phyloP scores from a whole-genome alignment of 2,797 vertebrate genomes.

The Eulemur mongoz region DNA sequence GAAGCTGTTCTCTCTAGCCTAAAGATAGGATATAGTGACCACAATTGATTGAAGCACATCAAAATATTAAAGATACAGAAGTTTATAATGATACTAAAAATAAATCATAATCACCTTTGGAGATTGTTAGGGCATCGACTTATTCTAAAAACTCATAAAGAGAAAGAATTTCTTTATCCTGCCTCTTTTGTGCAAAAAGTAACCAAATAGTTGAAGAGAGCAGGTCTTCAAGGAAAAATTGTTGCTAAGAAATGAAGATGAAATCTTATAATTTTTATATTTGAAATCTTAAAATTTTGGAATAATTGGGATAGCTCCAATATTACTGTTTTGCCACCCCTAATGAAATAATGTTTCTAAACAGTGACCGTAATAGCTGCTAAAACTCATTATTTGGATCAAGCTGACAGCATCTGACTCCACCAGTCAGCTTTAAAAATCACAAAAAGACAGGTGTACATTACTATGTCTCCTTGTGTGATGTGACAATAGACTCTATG shows the following conservation, averaged over 20 bases:
- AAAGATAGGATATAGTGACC: background rate
- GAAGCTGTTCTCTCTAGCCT: background rate
- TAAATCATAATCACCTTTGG: slow-evolving; percentile 22
- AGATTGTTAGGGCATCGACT: background rate
- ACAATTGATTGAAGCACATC: background rate
- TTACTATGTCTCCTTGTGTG: background rate
- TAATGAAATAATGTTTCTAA: slow-evolving; percentile 24
- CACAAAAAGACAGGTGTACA: background rate
- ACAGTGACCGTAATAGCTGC: background rate
- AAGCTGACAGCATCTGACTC: background rate
- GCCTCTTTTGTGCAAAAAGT: background rate
- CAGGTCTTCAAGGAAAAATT: slow-evolving; percentile 16
- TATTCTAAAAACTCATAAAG: background rate
- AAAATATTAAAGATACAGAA: background rate
- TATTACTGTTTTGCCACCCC: background rate
- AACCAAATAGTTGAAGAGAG: slow-evolving; percentile 25
- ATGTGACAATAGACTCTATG: background rate
- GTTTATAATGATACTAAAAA: slow-evolving; percentile 36
- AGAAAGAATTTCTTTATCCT: background rate
- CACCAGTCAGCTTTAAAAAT: background rate
- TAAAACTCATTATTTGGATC: background rate
- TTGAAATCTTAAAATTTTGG: no score
- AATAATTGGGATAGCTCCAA: background rate
- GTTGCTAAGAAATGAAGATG: background rate
- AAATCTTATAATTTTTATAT: background rate